phyloP scores from a whole-genome alignment of 2,113 vertebrate species.

The Larimichthys crocea region DNA sequence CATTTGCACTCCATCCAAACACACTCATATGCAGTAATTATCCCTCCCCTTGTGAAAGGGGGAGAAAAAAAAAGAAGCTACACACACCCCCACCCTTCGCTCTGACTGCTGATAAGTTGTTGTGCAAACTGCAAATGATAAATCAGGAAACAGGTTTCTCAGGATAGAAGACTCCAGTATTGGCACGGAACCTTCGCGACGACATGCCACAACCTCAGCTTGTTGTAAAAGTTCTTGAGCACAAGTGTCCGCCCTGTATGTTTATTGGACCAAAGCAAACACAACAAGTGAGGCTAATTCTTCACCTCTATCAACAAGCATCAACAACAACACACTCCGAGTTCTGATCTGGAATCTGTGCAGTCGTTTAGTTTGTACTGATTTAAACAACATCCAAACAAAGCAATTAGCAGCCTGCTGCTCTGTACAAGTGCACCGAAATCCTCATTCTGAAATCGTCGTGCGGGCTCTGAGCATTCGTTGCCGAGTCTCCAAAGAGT shows the following conservation, averaged over 20 bases:
- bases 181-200: conserved; percentile 43
- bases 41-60: conserved; percentile 35
- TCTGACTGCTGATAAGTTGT: conserved; percentile 41
- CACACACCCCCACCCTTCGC: conserved; percentile 36
- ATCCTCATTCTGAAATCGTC: conserved; percentile 49
- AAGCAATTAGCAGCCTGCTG: conserved; percentile 27
- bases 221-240: conserved; percentile 36
- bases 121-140: conserved; percentile 66
- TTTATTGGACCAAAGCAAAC: conserved; percentile 44
- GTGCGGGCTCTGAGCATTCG: conserved; percentile 15
- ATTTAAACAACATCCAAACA: conserved; percentile 42
- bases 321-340: not conserved
- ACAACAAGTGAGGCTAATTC: conserved; percentile 21
- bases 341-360: not conserved
- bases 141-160: conserved; percentile 76
- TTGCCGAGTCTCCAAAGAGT: conserved; percentile 46
- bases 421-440: conserved; percentile 8
- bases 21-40: conserved; percentile 58
- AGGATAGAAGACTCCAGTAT: conserved; percentile 54
- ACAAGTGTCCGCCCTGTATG: conserved; percentile 27
- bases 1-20: conserved; percentile 54
- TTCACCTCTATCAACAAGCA: conserved; percentile 35
- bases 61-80: not conserved
- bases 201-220: conserved; percentile 53
- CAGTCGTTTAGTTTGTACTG: conserved; percentile 11